Percentiles rank a stretch among this genome's conserved stretches.
Evolutionary conservation across 2,888 invertebrate genomes (phyloP).

Genomic region (Drosophila merina): DNA sequence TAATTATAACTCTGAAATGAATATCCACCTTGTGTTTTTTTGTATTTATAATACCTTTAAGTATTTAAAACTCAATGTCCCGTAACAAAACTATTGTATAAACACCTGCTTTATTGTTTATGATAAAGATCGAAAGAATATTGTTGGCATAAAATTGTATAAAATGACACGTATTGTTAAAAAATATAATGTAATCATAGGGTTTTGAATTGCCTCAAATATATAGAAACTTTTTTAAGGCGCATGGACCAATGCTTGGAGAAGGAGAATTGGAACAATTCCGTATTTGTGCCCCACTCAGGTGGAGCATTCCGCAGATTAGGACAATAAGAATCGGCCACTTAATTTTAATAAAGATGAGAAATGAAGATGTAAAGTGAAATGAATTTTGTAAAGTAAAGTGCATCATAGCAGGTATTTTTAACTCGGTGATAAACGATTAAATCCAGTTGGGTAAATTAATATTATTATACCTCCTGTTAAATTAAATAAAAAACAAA

Average conservation of each 20-base stretch:
- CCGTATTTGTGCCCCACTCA: conserved; percentile 17
- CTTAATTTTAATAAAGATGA: conserved; percentile 13
- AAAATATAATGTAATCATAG: background rate
- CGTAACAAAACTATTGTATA: conserved; percentile 6
- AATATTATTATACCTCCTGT: background rate
- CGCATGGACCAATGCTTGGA: no score
- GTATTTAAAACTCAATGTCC: conserved; percentile 6
- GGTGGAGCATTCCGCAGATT: conserved; percentile 5
- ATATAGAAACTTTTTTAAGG: background rate
- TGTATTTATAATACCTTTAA: background rate
- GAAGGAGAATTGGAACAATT: conserved; percentile 19
- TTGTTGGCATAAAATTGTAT: background rate
- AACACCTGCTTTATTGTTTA: conserved; percentile 15
- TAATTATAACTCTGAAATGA: conserved; percentile 1
- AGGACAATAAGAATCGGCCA: conserved; percentile 6
- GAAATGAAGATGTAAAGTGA: background rate
- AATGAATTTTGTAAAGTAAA: conserved; percentile 6
- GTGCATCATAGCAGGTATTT: conserved; percentile 5
- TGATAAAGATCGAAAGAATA: background rate
- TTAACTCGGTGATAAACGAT: background rate
- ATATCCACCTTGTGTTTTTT: background rate
- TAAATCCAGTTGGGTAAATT: conserved; percentile 20
- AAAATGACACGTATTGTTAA: no score
- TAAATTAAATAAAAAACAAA: conserved; percentile 3
- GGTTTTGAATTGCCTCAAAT: background rate